Base-by-base conservation (phyloP, 2,888 invertebrate species). In the Abrostola tripartita region DNA sequence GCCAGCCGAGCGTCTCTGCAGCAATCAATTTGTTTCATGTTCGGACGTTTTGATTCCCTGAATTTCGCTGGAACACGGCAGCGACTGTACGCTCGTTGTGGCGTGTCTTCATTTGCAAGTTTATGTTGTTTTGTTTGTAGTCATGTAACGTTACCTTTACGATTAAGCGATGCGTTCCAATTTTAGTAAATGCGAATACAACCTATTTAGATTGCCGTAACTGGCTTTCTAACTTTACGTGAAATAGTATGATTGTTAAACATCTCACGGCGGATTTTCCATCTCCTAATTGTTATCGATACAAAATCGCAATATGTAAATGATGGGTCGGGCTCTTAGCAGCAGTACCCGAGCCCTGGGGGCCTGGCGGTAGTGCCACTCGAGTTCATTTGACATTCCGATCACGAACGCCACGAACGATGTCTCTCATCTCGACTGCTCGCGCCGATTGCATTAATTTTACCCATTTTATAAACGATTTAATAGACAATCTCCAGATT, bases 11-110 rank as follows among this genome's bases (percentile, higher is more conserved):
- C 88, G 87, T 88, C 86, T 86, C 88, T 89, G 89, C 89, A 85
- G 85, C 94, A 93, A 94, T 94, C 93, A 94, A 94, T 93, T 92
- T 90, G 92, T 90, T 92, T 90, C 88, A 90, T 88, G 88, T 92
- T 89, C 87, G 91, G 88, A 90, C 90, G 90, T 91, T 93, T 92
- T 91, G 92, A 93, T 92, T 94, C 88, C 86, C 86, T 85, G 87
- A 89, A 90, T 89, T 91, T 87, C 87, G 84, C 85, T 82, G 83
- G 83, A 84, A 86, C 81, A 84, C 83, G 85, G 83, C 85, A 84
- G 79, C 81, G 81, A 83, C 85, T 87, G 78, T 84, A 76, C 81
- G 84, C 85, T 89, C 89, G 88, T 89, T 90, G 88, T 78, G 88
- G 89, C 82, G 80, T 87, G 83, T 90, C 88, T 90, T 90, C 88